Evolutionary conservation across 2,113 vertebrate species (phyloP), one percentile per base, ranked within the genome.

Genomic region (Platichthys stellatus): DNA sequence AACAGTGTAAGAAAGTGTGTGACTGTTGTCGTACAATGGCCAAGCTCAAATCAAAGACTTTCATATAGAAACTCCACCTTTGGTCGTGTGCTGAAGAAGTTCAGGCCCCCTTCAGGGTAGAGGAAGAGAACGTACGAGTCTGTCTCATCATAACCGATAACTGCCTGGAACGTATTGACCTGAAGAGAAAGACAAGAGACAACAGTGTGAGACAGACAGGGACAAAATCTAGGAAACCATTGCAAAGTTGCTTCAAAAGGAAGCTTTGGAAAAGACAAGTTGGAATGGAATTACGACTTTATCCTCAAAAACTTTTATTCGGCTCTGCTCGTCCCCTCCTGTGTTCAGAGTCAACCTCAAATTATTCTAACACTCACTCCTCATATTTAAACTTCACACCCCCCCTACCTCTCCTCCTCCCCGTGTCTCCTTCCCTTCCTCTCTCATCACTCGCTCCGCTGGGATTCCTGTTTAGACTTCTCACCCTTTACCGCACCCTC

Each of bases 101-200:
- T 96, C 88, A 99, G 91, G 60, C 97, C 96, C 0, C 92, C 93
- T 0, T 89, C 62, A 0, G 98, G 98, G 82, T 99, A 99, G 4
- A 99, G 95, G 93, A 98, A 97, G 81, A 99, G 88, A 49, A 91
- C 90, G 1, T 97, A 99, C 8, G 95, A 93, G 73, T 98, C 93
- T 0, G 88, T 93, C 4, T 95, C 94, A 18, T 97, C 89, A 3
- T 95, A 99, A 24, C 94, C 96, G 67, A 99, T 62, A 17, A 97
- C 96, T 0, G 93, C 95, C 90, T 99, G 98, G 94, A 99, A 99
- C 4, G 97, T 99, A 84, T 99, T 99, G 74, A 95, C 81, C 98
- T 99, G 86, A 10, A 60, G 43, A 56, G 35, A 74, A 21, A 66
- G 28, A 51, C 28, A 0, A 45, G 1, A 35, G 18, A 80, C n/a